Conservation (phyloP, 1,140 invertebrate genomes). For the Eueides isabella region DNA sequence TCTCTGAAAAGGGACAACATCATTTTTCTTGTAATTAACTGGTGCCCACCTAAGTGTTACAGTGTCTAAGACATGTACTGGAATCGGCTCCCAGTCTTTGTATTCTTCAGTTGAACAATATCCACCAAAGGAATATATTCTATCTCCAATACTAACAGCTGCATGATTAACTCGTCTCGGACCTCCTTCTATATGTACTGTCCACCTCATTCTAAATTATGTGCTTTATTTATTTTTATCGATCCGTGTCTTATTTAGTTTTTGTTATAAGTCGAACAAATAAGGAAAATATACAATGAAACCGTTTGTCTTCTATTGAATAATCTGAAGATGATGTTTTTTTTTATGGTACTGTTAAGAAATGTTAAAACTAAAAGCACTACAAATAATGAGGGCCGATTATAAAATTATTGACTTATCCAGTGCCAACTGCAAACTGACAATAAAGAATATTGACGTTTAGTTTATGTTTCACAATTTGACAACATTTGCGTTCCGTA, state of each 20-base stretch:
- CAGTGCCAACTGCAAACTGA: background rate
- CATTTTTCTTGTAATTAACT: constrained; percentile 61
- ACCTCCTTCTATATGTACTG: constrained; percentile 91
- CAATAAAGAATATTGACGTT: background rate
- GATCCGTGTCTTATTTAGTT: background rate
- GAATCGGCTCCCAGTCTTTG: constrained; percentile 92
- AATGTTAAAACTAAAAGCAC: background rate
- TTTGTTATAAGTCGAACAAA: background rate
- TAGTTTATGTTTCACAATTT: constrained; percentile 1
- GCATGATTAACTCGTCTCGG: constrained; percentile 94
- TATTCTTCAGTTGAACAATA: constrained; percentile 87
- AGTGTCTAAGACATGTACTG: constrained; percentile 94
- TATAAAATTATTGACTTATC: background rate
- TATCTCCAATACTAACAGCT: constrained; percentile 90
- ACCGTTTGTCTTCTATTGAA: too few species aligned
- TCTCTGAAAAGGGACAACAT: constrained; percentile 70
- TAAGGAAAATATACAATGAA: background rate
- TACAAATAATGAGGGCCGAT: background rate
- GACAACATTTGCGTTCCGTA: constrained; percentile 4
- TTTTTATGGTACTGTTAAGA: background rate
- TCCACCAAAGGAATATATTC: constrained; percentile 95
- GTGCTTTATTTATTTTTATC: constrained; percentile 5
- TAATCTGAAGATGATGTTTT: too few species aligned
- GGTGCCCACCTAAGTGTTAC: constrained; percentile 84
- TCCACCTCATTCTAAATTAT: constrained; percentile 84